A percentile compares a stretch with the other conserved stretches of the same genome.
These are phyloP conservation scores for Dendrolimus pini DNA, from an alignment of 2,888 invertebrate species.

Conservation along the genomic window DNA sequence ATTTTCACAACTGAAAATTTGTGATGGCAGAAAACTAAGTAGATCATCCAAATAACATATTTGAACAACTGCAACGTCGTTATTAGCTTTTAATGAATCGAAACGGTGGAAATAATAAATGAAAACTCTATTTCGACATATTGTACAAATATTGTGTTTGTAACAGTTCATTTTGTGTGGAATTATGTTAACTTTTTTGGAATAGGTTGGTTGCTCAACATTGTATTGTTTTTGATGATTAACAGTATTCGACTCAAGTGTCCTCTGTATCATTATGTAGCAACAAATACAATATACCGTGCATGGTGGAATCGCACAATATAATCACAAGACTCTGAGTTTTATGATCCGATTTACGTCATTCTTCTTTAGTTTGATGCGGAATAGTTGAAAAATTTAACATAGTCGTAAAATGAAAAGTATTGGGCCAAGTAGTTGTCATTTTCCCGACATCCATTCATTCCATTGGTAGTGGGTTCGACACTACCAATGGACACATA, in stretches of 20 bases:
- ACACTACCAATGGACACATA: too few relatives aligned
- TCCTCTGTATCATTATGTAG: too few relatives aligned
- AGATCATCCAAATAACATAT: background rate
- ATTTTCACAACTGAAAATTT: slow-evolving; percentile 7
- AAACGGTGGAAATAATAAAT: slow-evolving; percentile 7
- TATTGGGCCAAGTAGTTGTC: too few relatives aligned
- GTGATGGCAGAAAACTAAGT: slow-evolving; percentile 1
- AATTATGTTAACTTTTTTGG: slow-evolving; percentile 8
- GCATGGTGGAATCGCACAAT: too few relatives aligned
- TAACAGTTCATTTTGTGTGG: background rate
- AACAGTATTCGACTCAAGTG: background rate
- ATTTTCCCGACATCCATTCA: too few relatives aligned
- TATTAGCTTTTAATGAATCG: background rate
- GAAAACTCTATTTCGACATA: slow-evolving; percentile 13
- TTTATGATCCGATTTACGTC: too few relatives aligned
- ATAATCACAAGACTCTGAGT: too few relatives aligned
- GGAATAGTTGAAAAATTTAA: too few relatives aligned
- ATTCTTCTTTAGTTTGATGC: too few relatives aligned
- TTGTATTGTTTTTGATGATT: background rate
- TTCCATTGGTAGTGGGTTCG: too few relatives aligned
- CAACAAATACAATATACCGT: too few relatives aligned
- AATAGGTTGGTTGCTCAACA: background rate
- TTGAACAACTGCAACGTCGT: background rate
- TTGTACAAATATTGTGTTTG: slow-evolving; percentile 6
- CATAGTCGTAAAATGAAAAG: too few relatives aligned